Percentiles rank a stretch among this genome's conserved stretches.
Conservation (phyloP, 1,140 invertebrate species). For the Drosophila parabipectinata region DNA sequence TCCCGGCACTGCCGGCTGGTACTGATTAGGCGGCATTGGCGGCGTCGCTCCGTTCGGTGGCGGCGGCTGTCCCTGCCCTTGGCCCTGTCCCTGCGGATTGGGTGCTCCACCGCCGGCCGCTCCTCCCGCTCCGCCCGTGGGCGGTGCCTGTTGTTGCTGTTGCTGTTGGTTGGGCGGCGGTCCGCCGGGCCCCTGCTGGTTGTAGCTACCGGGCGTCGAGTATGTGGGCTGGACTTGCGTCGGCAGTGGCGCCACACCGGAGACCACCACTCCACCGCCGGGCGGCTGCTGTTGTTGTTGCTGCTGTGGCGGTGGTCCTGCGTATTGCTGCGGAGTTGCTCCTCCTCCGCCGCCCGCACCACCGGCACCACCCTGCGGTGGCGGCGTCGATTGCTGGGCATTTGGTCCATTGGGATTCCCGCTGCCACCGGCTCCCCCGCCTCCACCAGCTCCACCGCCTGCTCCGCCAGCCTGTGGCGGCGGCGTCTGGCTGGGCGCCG, state of each 20-base stretch:
- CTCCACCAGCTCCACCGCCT: constrained; percentile 25
- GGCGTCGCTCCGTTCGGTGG: constrained; percentile 75
- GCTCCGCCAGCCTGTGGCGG: constrained; percentile 52
- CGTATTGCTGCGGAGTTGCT: constrained; percentile 66
- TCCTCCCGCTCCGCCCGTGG: constrained; percentile 22
- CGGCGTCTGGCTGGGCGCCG: constrained; percentile 78
- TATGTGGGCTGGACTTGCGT: constrained; percentile 79
- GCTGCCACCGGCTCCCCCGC: constrained; percentile 37
- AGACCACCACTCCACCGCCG: constrained; percentile 52
- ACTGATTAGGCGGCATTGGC: constrained; percentile 78
- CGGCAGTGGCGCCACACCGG: constrained; percentile 63
- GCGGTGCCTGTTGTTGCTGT: constrained; percentile 49
- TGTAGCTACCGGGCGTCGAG: constrained; percentile 66
- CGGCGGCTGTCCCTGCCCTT: constrained; percentile 4
- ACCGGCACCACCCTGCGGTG: constrained; percentile 26
- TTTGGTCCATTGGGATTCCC: constrained; percentile 76
- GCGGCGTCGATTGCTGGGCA: constrained; percentile 77
- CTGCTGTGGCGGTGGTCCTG: constrained; percentile 57
- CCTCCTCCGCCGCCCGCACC: constrained; percentile 35
- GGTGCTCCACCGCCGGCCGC: constrained; percentile 36
- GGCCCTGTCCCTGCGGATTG: constrained; percentile 47
- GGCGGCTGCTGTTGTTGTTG: constrained; percentile 60
- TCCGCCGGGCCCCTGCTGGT: constrained; percentile 46
- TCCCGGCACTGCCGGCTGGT: constrained; percentile 73
- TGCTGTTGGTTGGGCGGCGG: constrained; percentile 58